Evolutionary conservation across 2,797 vertebrate genomes (phyloP).

Genomic region (Rhynchonycteris naso): DNA sequence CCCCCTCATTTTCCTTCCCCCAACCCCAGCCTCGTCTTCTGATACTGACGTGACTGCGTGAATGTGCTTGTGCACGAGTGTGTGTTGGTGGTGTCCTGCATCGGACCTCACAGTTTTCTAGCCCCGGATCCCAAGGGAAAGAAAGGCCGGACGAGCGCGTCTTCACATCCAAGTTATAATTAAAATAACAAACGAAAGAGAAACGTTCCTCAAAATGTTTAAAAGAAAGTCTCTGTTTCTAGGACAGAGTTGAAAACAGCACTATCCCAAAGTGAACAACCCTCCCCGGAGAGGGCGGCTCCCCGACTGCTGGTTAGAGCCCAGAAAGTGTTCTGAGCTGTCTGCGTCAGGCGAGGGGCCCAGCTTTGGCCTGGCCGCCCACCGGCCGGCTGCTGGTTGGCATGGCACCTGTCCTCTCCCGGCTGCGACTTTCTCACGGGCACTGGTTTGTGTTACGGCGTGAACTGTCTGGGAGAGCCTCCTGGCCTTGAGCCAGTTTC

Average conservation of each 20-base stretch:
- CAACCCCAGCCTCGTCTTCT: background rate
- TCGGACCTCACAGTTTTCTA: background rate
- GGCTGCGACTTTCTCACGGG: background rate
- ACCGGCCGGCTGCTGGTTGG: background rate
- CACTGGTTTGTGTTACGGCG: rapidly evolving
- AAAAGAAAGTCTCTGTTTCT: background rate
- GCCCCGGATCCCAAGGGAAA: background rate
- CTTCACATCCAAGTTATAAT: background rate
- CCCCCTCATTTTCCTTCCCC: background rate
- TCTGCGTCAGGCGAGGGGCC: rapidly evolving
- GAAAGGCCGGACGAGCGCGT: background rate
- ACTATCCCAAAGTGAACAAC: rapidly evolving
- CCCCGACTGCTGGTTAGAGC: no score
- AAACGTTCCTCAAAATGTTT: background rate
- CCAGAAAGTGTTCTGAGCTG: background rate
- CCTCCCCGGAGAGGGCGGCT: background rate
- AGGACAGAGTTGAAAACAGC: background rate
- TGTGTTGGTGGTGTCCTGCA: background rate
- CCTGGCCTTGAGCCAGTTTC: background rate
- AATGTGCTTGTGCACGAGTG: no score
- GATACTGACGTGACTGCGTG: background rate
- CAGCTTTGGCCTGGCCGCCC: rapidly evolving
- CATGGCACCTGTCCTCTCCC: rapidly evolving
- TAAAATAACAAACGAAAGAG: constrained; percentile 9
- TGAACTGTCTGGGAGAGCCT: background rate